Base-by-base conservation (phyloP, 2,797 vertebrate genomes). In the Pachyuromys duprasi region DNA sequence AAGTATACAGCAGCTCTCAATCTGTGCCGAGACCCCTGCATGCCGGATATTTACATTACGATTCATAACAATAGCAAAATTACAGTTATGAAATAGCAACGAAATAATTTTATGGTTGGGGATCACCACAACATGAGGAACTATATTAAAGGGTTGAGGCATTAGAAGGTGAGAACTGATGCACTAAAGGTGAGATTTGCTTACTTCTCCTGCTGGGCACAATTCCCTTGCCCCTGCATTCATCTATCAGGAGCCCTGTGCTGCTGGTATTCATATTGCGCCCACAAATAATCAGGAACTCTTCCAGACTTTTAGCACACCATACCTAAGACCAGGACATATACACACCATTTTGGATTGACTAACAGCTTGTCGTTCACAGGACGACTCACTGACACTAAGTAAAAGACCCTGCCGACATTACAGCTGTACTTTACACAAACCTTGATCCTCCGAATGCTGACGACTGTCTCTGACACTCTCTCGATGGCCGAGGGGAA, bases 361-460 rank as follows among this genome's bases (percentile, higher is more conserved):
- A 63, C 42, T 9, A 7, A 28, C 22, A 5, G 24, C 15, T n/a
- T n/a, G 84, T 28, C 13, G 5, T 33, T 5, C 12, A 57, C 26
- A 57, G n/a, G 36, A 9, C 2, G 36, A 90, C 49, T 24, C 17
- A 11, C 9, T 6, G 1, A 81, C 2, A 0, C 7, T 33, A 39
- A 39, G 62, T 17, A 57, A 78, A 57, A 95, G 78, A 6, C 0
- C 36, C 28, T 45, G 55, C 22, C 31, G 13, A 84, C 69, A 5
- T 67, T 78, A 72, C 26, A 90, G 78, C 7, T 26, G 20, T n/a
- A 39, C 49, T 22, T 26, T 74, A 31, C 8, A 57, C 31, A 36
- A 98, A 99, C 99, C 99, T 99, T 98, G 96, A 99, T 99, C 86
- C 99, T 99, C 11, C 93, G 98, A 89, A 99, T 99, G 99, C 99